These are phyloP conservation scores for Oncorhynchus nerka DNA, from an alignment of 2,113 vertebrate genomes.

Conservation along the genomic window DNA sequence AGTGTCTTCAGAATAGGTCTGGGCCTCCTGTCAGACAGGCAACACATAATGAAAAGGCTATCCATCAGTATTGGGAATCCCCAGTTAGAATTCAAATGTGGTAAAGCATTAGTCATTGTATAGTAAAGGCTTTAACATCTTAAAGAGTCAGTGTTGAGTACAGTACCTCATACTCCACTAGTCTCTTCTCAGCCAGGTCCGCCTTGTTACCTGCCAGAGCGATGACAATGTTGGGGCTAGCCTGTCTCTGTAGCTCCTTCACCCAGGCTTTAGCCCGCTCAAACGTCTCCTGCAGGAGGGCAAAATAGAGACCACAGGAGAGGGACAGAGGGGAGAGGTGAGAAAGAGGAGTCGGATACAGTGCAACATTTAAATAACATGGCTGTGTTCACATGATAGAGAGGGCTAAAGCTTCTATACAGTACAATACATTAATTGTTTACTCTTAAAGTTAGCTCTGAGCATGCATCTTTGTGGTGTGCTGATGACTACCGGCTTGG, in stretches of 20 bases:
- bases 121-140: too few species aligned
- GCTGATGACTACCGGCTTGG: slow-evolving; percentile 71
- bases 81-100: too few species aligned
- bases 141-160: too few species aligned
- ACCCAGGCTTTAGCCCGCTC: slow-evolving; percentile 83
- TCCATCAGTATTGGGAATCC: not conserved
- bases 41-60: too few species aligned
- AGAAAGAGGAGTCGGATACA: not conserved
- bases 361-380: too few species aligned
- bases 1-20: slow-evolving; percentile 81
- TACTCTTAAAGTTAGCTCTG: too few species aligned
- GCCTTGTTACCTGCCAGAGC: slow-evolving; percentile 82
- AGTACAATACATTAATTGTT: not conserved
- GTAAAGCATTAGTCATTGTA: too few species aligned
- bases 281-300: slow-evolving; percentile 74
- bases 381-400: too few species aligned
- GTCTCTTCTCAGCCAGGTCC: slow-evolving; percentile 79
- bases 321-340: not conserved
- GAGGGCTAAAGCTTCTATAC: not conserved
- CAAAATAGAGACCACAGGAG: not conserved
- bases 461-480: too few species aligned
- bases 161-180: slow-evolving; percentile 80
- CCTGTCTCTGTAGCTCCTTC: slow-evolving; percentile 83
- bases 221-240: slow-evolving; percentile 83
- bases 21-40: slow-evolving; percentile 71